Evolutionary conservation across 2,113 vertebrate genomes (phyloP).

Genomic region (Uria lomvia): DNA sequence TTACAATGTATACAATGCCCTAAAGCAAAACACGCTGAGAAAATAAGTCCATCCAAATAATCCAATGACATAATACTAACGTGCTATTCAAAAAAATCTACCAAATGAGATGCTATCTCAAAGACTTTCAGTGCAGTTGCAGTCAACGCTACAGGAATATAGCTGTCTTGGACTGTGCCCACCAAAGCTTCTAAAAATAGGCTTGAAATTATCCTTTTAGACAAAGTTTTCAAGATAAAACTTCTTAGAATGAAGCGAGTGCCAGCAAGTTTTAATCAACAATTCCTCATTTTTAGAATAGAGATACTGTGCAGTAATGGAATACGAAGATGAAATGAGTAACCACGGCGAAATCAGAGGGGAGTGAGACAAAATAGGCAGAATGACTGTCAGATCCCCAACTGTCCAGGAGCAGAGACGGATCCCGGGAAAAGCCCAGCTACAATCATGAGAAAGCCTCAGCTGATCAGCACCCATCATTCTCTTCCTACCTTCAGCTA

Average conservation of each 20-base stretch:
- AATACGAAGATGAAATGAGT: neutral
- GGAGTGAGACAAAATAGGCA: neutral
- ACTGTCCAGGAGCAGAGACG: neutral
- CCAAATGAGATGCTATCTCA: neutral
- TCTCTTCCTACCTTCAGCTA: neutral
- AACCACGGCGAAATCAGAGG: neutral
- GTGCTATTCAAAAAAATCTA: neutral
- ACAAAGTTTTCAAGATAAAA: neutral
- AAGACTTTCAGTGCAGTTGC: neutral
- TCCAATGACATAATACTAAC: neutral
- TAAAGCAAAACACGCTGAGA: neutral
- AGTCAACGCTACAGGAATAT: neutral
- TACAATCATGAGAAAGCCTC: neutral
- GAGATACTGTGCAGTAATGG: neutral
- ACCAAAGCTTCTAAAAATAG: neutral
- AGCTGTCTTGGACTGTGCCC: neutral
- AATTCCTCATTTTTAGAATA: neutral
- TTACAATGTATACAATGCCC: neutral
- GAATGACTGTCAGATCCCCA: neutral
- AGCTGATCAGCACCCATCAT: neutral
- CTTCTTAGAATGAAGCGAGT: neutral
- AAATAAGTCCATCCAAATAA: neutral
- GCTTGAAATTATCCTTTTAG: neutral
- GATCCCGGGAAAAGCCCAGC: neutral
- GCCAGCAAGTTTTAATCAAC: neutral